Base-by-base conservation (phyloP, 1,140 invertebrate genomes). In the Diorhabda sublineata region DNA sequence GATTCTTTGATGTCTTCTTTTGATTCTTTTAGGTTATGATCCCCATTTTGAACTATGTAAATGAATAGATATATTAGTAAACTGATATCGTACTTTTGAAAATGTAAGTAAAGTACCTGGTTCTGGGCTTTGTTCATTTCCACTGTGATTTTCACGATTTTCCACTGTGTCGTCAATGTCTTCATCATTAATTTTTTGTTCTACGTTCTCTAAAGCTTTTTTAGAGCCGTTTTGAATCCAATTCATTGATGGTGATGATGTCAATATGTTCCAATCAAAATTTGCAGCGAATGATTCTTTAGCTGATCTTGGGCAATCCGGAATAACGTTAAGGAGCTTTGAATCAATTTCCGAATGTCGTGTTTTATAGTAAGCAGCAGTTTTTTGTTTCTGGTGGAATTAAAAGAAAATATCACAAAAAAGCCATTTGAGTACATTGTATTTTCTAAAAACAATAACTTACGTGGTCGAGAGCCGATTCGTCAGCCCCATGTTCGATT, bases 391-490 rank as follows among this genome's bases (percentile, higher is more conserved):
- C 93, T 96, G 44, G 26, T 26, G 26, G 26, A 26, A 26, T 41
- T 26, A 41, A 66, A 66, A 43, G 81, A 62, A 86, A 84, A 42
- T 66, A 52, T 52, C 45, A 52, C 45, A 52, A 52, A 9, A 52
- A 52, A 26, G 26, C 26, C 26, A 26, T 26, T 1, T 26, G 26
- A 26, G 26, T 26, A 26, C 26, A 26, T 26, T 26, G 1, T 26
- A 9, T 52, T 52, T 3, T 52, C 6, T 42, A 60, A 11, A 11
- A 9, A 42, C 8, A n/a, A 6, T 57, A 63, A 72, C 87, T 87
- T 84, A 96, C 95, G 80, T 92, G 90, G 82, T 98, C 95, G 5
- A 91, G 80, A 73, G 89, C 86, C 68, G 87, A 87, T 79, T 92
- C 88, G 74, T 94, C 91, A 4, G 92, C 91, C 42, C 93, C 94